Conservation (phyloP, 2,113 vertebrate genomes). For the Ginglymostoma cirratum region DNA sequence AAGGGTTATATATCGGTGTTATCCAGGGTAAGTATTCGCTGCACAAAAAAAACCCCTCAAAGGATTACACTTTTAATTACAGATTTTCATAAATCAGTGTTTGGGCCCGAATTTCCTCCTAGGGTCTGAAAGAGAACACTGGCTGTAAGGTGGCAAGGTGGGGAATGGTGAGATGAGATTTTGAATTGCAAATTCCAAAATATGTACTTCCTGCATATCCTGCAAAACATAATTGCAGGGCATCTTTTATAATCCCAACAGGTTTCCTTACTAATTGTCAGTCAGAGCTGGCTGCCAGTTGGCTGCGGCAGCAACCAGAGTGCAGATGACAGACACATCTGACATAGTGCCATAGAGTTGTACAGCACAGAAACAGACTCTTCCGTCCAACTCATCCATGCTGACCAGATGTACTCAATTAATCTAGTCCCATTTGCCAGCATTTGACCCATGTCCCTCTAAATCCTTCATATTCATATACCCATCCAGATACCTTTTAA, state of each 20-base stretch:
- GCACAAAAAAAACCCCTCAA: not conserved
- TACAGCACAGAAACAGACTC: too few species aligned
- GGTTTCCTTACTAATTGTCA: not conserved
- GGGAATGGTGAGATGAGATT: not conserved
- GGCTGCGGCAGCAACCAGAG: not conserved
- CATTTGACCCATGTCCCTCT: too few species aligned
- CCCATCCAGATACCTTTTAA: too few species aligned
- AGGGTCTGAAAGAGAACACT: not conserved
- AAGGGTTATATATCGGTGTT: rapidly evolving
- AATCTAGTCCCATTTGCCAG: too few species aligned
- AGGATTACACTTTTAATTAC: not conserved
- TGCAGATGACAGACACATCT: not conserved
- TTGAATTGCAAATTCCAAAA: not conserved
- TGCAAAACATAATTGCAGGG: not conserved
- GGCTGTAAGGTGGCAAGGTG: not conserved
- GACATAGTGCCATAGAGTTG: too few species aligned
- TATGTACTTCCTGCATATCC: not conserved
- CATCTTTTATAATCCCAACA: not conserved
- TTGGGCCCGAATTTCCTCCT: not conserved
- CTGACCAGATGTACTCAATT: too few species aligned
- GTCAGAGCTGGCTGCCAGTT: not conserved
- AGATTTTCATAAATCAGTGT: not conserved
- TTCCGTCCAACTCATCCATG: too few species aligned
- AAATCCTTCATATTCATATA: too few species aligned
- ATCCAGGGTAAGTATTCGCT: not conserved